Conservation (phyloP, 2,888 invertebrate species). For the Cactoblastis cactorum region DNA sequence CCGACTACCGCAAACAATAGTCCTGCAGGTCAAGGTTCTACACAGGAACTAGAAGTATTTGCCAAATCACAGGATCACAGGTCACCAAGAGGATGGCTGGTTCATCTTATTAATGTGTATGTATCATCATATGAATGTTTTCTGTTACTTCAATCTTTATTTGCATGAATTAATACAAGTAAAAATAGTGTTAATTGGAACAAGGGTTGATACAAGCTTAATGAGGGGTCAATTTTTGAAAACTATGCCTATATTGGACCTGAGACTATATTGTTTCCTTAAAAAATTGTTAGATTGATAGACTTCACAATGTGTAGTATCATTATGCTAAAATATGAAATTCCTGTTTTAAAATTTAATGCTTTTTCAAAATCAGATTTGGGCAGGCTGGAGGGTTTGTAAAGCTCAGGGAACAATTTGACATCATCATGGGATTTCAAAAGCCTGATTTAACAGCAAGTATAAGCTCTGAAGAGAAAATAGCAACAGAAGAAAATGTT, state of each 20-base stretch:
- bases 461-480: conserved; percentile 61
- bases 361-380: conserved; percentile 77
- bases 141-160: neutral
- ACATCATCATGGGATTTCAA: conserved; percentile 82
- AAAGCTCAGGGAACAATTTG: conserved; percentile 90
- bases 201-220: too few species aligned
- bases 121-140: conserved; percentile 23
- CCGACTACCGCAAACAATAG: conserved; percentile 41
- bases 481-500: conserved; percentile 59
- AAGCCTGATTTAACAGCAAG: conserved; percentile 69
- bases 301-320: too few species aligned
- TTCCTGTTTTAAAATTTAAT: neutral
- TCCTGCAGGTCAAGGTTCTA: conserved; percentile 74
- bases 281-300: too few species aligned
- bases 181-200: too few species aligned
- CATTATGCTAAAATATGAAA: too few species aligned
- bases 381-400: conserved; percentile 94
- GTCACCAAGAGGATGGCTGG: conserved; percentile 95
- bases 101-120: conserved; percentile 94
- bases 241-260: too few species aligned
- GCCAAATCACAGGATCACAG: conserved; percentile 89
- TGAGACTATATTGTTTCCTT: too few species aligned
- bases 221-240: too few species aligned
- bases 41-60: conserved; percentile 72
- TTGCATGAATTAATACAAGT: too few species aligned